Evolutionary conservation across 2,888 invertebrate species (phyloP).

Genomic region (Boloria selene): DNA sequence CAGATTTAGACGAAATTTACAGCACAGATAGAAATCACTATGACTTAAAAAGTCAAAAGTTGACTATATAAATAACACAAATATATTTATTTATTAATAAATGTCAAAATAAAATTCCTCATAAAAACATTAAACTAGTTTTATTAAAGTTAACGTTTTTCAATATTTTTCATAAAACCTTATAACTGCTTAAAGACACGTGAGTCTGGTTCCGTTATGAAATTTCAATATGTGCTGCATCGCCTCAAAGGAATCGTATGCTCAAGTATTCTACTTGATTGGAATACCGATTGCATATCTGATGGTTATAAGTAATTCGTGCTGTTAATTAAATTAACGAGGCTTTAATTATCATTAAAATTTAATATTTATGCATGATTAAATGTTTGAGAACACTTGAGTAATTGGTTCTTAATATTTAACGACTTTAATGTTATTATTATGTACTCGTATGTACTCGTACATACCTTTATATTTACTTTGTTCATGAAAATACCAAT

Average conservation of each 20-base stretch:
- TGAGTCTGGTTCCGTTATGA: constrained; percentile 32
- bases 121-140: not conserved
- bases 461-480: no score
- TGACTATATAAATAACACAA: no score
- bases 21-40: no score
- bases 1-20: no score
- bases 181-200: constrained; percentile 18
- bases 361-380: constrained; percentile 5
- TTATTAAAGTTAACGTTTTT: not conserved
- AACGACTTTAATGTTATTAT: not conserved
- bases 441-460: no score
- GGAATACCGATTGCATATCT: constrained; percentile 33
- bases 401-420: not conserved
- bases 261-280: constrained; percentile 26
- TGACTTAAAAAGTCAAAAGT: no score
- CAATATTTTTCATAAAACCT: constrained; percentile 8
- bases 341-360: constrained; percentile 5
- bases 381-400: not conserved
- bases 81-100: no score
- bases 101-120: no score
- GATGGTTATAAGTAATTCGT: constrained; percentile 20
- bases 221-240: constrained; percentile 36
- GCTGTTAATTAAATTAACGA: constrained; percentile 11
- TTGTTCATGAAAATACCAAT: no score
- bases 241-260: constrained; percentile 35